Base-by-base conservation (phyloP, 2,888 invertebrate species). In the Branchellion lobata region DNA sequence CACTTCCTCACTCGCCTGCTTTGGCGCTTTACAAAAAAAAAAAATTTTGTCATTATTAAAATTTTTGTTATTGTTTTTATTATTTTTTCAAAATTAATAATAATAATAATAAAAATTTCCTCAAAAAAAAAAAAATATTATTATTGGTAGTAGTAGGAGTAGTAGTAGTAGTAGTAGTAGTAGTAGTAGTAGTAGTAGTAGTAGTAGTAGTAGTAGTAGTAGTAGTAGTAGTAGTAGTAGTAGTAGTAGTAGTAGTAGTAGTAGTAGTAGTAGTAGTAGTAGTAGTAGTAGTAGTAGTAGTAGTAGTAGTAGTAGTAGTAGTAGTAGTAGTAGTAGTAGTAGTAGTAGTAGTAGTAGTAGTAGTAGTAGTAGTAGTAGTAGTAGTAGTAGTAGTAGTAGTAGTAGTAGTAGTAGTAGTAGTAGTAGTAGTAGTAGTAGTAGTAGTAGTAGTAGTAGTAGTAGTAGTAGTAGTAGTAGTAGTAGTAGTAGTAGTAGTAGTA, bases 301-400 rank as follows among this genome's bases (percentile, higher is more conserved):
- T 40, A 40, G 40, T 40, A 40, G 40, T 40, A 40, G 40, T 40
- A 40, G 40, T 40, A 65, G 29, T 65, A 65, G 29, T 24, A 29
- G 27, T 65, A 65, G 29, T 65, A 65, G 29, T 65, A 65, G 3
- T 65, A 65, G 29, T 65, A 65, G 29, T 65, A 65, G 29, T 65
- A 21, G 29, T 65, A 21, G 65, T 65, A 65, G 65, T 65, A 65
- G 65, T 65, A 65, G 65, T 65, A 65, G 65, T 65, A 65, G 65
- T 65, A 65, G 65, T 65, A 65, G 65, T 65, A 65, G 65, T 65
- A 65, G 65, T 65, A 65, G 65, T 65, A 65, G 65, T 65, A 65
- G 65, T 65, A 65, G 65, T 65, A 65, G 65, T 65, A 65, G 65
- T 65, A 65, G 65, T 65, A 65, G 65, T 65, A 65, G 65, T 65